phyloP scores from a whole-genome alignment of 2,113 vertebrate species.

The Triplophysa tibetana region DNA sequence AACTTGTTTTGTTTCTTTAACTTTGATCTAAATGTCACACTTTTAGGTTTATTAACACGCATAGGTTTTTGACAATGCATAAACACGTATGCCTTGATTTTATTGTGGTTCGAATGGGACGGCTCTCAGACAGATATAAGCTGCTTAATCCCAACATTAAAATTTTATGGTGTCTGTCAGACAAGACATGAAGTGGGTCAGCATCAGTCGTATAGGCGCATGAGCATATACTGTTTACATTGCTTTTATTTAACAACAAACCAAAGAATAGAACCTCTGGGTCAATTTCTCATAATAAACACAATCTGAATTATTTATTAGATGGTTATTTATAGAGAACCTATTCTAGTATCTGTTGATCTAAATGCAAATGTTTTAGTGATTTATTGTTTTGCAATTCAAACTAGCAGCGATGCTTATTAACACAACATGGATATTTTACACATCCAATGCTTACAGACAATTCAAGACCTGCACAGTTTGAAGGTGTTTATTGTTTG shows the following conservation, averaged over 20 bases:
- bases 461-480: neutral
- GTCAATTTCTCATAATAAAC: neutral
- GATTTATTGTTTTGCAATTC: constrained; percentile 7
- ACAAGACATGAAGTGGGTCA: constrained; percentile 67
- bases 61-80: neutral
- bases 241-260: neutral
- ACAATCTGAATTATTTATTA: neutral
- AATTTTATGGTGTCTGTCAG: constrained; percentile 17
- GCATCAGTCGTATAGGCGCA: constrained; percentile 31
- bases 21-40: neutral
- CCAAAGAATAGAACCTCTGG: neutral
- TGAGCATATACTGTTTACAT: constrained; percentile 26
- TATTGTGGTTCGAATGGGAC: neutral
- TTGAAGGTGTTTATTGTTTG: neutral
- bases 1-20: neutral
- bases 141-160: constrained; percentile 39
- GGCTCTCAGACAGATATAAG: neutral
- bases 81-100: neutral
- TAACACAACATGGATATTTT: constrained; percentile 5
- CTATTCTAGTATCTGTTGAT: neutral
- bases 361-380: constrained; percentile 6
- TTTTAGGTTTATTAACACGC: neutral
- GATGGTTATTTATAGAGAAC: neutral
- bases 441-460: constrained; percentile 4
- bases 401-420: neutral